Conservation (phyloP, 2,888 invertebrate genomes). For the Boloria selene region DNA sequence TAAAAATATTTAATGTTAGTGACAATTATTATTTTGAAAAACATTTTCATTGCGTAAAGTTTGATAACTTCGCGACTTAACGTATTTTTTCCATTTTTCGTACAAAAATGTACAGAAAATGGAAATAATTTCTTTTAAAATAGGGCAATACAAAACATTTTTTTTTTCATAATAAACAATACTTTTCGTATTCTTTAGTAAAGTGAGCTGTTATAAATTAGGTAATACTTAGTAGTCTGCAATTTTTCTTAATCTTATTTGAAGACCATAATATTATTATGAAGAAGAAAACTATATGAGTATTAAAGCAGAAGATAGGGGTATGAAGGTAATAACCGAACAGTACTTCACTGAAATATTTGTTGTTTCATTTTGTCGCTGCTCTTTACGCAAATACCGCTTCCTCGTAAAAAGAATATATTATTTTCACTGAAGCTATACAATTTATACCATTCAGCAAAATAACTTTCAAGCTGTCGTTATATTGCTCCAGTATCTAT, state of each 20-base stretch:
- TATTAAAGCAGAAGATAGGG: background rate
- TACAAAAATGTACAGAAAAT: no score
- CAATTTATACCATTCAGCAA: slow-evolving; percentile 16
- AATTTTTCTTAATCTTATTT: background rate
- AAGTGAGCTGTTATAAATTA: no score
- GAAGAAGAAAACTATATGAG: background rate
- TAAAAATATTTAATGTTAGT: no score
- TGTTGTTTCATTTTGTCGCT: slow-evolving; percentile 19
- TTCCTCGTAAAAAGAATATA: slow-evolving; percentile 16
- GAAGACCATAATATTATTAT: background rate
- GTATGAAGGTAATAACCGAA: background rate
- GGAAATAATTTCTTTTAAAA: no score
- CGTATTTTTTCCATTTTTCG: no score
- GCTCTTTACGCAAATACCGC: slow-evolving; percentile 11
- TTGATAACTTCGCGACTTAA: no score
- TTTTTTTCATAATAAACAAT: no score
- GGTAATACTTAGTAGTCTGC: no score
- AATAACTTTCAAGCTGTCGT: slow-evolving; percentile 14
- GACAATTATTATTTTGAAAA: no score
- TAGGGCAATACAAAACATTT: no score
- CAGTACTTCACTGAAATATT: slow-evolving; percentile 1
- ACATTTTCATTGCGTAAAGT: no score
- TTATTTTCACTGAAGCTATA: slow-evolving; percentile 14
- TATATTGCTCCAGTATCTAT: slow-evolving; percentile 2
- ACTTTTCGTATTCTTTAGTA: no score